These are phyloP conservation scores for Pelodytes ibericus DNA, from an alignment of 2,797 vertebrate genomes.

Conservation along the genomic window DNA sequence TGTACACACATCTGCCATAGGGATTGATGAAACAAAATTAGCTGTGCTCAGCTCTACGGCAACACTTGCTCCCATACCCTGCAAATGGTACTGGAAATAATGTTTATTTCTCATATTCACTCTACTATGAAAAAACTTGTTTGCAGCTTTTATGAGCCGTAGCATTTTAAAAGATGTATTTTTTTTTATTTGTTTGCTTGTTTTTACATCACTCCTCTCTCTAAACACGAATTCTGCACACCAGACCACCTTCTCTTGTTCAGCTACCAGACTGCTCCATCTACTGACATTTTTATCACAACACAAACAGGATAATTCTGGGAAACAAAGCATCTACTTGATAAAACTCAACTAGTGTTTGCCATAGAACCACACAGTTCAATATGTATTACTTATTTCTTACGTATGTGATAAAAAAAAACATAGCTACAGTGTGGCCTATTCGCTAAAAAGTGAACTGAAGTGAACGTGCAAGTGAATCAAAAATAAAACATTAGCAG, in stretches of 20 bases:
- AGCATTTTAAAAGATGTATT: slow-evolving; percentile 4
- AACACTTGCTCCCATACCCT: background rate
- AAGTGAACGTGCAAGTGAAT: no score
- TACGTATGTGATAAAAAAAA: no score
- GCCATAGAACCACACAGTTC: no score
- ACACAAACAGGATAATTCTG: background rate
- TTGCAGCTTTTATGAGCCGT: background rate
- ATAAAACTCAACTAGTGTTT: no score
- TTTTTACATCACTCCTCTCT: background rate
- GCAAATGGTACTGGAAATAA: background rate
- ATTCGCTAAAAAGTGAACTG: no score
- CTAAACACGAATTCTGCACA: background rate
- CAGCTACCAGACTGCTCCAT: background rate
- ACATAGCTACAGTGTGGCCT: no score
- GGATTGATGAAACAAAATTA: background rate
- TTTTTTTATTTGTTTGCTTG: background rate
- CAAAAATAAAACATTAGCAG: no score
- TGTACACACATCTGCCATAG: background rate
- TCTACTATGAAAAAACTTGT: background rate
- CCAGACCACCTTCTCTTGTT: background rate
- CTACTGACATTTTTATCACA: background rate
- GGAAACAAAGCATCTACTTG: background rate
- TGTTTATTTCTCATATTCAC: background rate
- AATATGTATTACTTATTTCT: no score
- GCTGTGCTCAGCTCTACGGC: background rate